Evolutionary conservation across 2,888 invertebrate genomes (phyloP), one percentile per base, ranked within the genome.

Genomic region (Pseudanteris insignis): DNA sequence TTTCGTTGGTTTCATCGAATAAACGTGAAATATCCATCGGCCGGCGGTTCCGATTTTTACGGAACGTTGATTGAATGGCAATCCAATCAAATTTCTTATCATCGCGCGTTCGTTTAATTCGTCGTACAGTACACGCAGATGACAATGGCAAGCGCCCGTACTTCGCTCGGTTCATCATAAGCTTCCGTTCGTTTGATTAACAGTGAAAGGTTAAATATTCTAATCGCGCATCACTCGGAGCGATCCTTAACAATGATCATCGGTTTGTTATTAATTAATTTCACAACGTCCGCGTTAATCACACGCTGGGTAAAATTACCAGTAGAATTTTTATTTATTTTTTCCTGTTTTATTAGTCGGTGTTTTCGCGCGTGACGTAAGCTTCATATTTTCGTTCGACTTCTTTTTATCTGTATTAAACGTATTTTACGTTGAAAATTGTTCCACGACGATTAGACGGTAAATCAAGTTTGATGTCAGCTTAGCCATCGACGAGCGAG

Each of bases 161-260:
- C n/a, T n/a, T n/a, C n/a, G n/a, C n/a, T n/a, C n/a, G n/a, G n/a
- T n/a, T n/a, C n/a, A n/a, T n/a, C 41, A 36, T 44, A 18, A 15
- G 28, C 37, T 46, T 46, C 54, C 54, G 46, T 44, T 54, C 29
- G 32, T 54, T 46, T 54, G 46, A 54, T 54, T 54, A 34, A 28
- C 33, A 54, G 40, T 54, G 54, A 54, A 54, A 54, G 38, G 46
- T 28, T 7, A 38, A 8, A 30, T 44, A 38, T 38, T 46, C 29
- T 54, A 46, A 54, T 38, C 38, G 29, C 28, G 28, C 18, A 44
- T 46, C n/a, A n/a, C n/a, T 33, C 13, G 10, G 32, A 25, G 24
- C 26, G 34, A 37, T 40, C 34, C 40, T 15, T 40, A 40, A 47
- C 43, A 32, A 44, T n/a, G n/a, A n/a, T n/a, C n/a, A n/a, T n/a